Evolutionary conservation across 2,113 vertebrate species (phyloP).

Genomic region (Myotis brandtii): DNA sequence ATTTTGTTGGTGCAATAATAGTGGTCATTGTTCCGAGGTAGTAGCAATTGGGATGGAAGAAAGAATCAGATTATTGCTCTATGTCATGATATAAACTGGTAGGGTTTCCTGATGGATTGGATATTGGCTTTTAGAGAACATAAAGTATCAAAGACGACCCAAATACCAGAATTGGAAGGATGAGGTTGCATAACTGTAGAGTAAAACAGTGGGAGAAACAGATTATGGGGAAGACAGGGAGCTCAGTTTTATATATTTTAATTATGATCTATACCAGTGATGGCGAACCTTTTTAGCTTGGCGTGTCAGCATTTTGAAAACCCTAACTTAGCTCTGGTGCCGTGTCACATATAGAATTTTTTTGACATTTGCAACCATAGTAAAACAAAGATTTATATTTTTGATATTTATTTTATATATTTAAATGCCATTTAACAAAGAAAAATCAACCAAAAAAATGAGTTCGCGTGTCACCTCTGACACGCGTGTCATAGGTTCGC

Average conservation of each 20-base stretch:
- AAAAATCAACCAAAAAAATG: too few relatives aligned
- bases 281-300: too few relatives aligned
- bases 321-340: too few relatives aligned
- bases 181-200: neutral
- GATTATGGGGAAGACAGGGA: neutral
- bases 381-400: too few relatives aligned
- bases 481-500: too few relatives aligned
- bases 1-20: neutral
- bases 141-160: neutral
- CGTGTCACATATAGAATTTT: too few relatives aligned
- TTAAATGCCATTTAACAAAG: too few relatives aligned
- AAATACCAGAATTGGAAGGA: neutral
- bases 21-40: neutral
- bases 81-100: neutral
- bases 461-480: too few relatives aligned
- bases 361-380: too few relatives aligned
- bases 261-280: neutral
- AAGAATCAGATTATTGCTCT: neutral
- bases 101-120: neutral
- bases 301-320: too few relatives aligned
- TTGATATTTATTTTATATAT: too few relatives aligned
- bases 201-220: neutral
- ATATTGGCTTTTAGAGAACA: neutral
- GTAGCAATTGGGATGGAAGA: neutral
- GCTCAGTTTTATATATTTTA: neutral